Base-by-base conservation (phyloP, 1,140 invertebrate species). In the Argopecten irradians region DNA sequence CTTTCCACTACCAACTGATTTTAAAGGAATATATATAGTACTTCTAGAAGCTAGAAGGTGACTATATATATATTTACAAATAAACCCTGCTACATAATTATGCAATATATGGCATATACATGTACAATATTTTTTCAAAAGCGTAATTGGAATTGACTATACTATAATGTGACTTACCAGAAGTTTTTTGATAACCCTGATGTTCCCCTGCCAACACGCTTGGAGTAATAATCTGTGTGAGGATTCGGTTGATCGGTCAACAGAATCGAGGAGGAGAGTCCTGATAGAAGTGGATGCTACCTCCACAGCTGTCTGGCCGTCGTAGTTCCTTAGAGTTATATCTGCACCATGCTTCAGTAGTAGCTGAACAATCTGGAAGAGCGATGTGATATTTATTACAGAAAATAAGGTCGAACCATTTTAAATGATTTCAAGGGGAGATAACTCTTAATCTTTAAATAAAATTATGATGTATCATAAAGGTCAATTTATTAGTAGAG, bases 151-250 rank as follows among this genome's bases (percentile, higher is more conserved):
- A n/a, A n/a, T n/a, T n/a, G n/a, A n/a, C n/a, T n/a, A n/a, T n/a
- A n/a, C n/a, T n/a, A n/a, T n/a, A n/a, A n/a, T n/a, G n/a, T n/a
- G n/a, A 88, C 93, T 91, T 88, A 95, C 95, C 94, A 95, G 82
- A 85, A 95, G 87, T 82, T 92, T 92, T 0, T 87, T 89, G 83
- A 95, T 91, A 33, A 95, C 90, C 34, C 92, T 89, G 22, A 93
- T 71, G 87, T 95, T 94, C 22, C 95, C 94, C 86, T 95, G 94
- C 95, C 95, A 95, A 14, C 94, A 93, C 28, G 94, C 95, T 87
- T 95, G 95, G 35, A 94, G 91, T 8, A 95, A 87, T 1, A 93
- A 87, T 34, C 92, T 91, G 86, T 94, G 93, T 41, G 92, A 91
- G 7, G 92, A 91, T 71, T 93, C 94, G 5, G 87, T 92, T n/a